A percentile compares a stretch with the other conserved stretches of the same genome.
These are phyloP conservation scores for Anagrus nilaparvatae DNA, from an alignment of 1,140 invertebrate genomes.

Conservation along the genomic window DNA sequence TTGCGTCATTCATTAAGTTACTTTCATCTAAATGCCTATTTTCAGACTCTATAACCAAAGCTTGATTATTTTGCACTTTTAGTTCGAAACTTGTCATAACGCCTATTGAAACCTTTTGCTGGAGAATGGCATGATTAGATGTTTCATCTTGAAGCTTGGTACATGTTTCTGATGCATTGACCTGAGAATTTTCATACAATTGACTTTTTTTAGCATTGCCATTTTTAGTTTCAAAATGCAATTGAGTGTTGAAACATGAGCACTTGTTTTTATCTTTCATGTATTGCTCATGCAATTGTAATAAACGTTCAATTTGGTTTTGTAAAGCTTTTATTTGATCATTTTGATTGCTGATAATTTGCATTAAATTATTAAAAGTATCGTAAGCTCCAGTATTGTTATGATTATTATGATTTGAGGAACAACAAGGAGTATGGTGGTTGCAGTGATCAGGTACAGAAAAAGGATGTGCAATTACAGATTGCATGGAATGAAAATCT, in stretches of 20 bases:
- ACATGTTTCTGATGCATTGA: conserved; percentile 14
- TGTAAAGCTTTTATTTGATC: conserved; percentile 36
- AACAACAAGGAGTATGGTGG: conserved; percentile 12
- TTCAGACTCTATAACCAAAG: conserved; percentile 33
- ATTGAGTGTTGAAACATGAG: too few relatives aligned
- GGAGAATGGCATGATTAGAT: conserved; percentile 24
- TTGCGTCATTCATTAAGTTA: conserved; percentile 33
- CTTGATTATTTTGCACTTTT: conserved; percentile 42
- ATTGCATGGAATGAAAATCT: conserved; percentile 2
- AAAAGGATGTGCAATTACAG: too few relatives aligned
- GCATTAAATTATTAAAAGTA: conserved; percentile 30
- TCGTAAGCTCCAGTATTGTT: conserved; percentile 26
- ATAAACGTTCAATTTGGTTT: conserved; percentile 28
- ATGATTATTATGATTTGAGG: conserved; percentile 9
- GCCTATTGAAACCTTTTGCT: conserved; percentile 55
- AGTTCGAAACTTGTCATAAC: conserved; percentile 63
- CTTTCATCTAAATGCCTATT: conserved; percentile 36
- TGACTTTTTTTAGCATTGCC: conserved; percentile 12
- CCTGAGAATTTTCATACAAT: conserved; percentile 10
- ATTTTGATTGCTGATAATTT: conserved; percentile 31
- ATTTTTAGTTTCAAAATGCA: conserved; percentile 8
- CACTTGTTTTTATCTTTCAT: conserved; percentile 22
- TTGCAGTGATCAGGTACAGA: conserved; percentile 7
- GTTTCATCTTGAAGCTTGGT: conserved; percentile 17
- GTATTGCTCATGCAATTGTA: conserved; percentile 31